phyloP scores from a whole-genome alignment of 2,797 vertebrate genomes.

The Crocodylus rhombifer region DNA sequence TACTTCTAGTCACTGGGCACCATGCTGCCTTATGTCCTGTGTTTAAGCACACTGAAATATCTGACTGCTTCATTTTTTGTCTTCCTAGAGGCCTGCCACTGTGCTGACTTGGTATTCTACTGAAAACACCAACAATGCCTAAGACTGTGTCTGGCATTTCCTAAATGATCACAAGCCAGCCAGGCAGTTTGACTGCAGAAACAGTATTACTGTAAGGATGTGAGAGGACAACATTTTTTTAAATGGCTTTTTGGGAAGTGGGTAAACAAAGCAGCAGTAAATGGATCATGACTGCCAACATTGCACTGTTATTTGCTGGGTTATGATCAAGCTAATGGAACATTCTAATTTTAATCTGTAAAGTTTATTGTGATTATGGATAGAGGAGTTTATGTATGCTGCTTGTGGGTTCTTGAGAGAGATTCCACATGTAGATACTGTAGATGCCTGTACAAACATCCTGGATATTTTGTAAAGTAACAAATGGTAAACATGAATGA shows the following conservation, averaged over 20 bases:
- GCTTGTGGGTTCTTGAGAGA: conserved; percentile 66
- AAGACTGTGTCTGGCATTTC: conserved; percentile 62
- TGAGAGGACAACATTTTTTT: background rate
- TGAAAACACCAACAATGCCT: conserved; percentile 59
- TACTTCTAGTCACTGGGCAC: conserved; percentile 77
- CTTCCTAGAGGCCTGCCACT: conserved; percentile 77
- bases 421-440: conserved; percentile 74
- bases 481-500: conserved; percentile 57
- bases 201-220: conserved; percentile 75
- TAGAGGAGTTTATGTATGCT: conserved; percentile 64
- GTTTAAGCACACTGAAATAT: conserved; percentile 81
- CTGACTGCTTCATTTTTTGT: conserved; percentile 66
- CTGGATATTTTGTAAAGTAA: conserved; percentile 70
- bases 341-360: conserved; percentile 67
- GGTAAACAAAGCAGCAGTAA: conserved; percentile 56
- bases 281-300: conserved; percentile 37
- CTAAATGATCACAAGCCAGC: conserved; percentile 52
- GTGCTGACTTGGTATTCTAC: conserved; percentile 73
- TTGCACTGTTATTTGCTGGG: conserved; percentile 59
- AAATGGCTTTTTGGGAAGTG: conserved; percentile 25
- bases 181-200: conserved; percentile 71
- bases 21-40: conserved; percentile 82
- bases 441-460: conserved; percentile 68
- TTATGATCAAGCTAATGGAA: conserved; percentile 48
- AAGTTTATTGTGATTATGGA: conserved; percentile 66